A percentile compares a stretch with the other conserved stretches of the same genome.
Conservation (phyloP, 1,140 invertebrate genomes). For the Drosophila micromelanica region DNA sequence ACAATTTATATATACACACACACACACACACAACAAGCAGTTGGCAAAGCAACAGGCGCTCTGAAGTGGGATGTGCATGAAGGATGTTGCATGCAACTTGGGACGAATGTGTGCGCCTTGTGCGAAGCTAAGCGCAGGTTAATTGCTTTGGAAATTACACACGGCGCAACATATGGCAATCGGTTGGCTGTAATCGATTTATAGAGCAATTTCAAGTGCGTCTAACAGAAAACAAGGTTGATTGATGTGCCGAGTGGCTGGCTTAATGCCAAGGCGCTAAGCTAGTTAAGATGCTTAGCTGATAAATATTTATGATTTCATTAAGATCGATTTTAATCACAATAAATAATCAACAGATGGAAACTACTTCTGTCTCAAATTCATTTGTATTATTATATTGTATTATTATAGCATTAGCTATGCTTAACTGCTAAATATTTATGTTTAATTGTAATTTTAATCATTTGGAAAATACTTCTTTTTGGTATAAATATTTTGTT, state of each 20-base stretch:
- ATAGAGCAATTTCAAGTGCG: slow-evolving; percentile 42
- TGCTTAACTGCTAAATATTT: too few species aligned
- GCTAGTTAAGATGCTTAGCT: slow-evolving; percentile 10
- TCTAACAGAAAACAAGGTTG: slow-evolving; percentile 1
- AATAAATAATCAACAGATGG: too few species aligned
- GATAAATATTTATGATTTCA: slow-evolving; percentile 14
- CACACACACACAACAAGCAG: not conserved
- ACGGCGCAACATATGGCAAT: slow-evolving; percentile 60
- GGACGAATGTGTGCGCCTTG: slow-evolving; percentile 30
- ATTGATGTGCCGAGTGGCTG: slow-evolving; percentile 5
- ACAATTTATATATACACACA: slow-evolving; percentile 9
- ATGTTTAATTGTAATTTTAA: too few species aligned
- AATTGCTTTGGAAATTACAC: slow-evolving; percentile 80
- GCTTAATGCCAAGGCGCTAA: slow-evolving; percentile 1
- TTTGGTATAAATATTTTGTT: too few species aligned
- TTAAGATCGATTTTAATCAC: not conserved
- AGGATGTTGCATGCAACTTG: slow-evolving; percentile 56
- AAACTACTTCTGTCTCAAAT: too few species aligned
- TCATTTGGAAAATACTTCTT: too few species aligned
- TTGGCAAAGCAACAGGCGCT: slow-evolving; percentile 56
- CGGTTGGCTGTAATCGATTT: slow-evolving; percentile 48
- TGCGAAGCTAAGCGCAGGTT: slow-evolving; percentile 42
- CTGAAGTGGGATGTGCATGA: slow-evolving; percentile 12
- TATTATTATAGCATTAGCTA: too few species aligned
- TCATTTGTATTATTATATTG: too few species aligned